Evolutionary conservation across 2,888 invertebrate genomes (phyloP).

Genomic region (Macaria liturata): DNA sequence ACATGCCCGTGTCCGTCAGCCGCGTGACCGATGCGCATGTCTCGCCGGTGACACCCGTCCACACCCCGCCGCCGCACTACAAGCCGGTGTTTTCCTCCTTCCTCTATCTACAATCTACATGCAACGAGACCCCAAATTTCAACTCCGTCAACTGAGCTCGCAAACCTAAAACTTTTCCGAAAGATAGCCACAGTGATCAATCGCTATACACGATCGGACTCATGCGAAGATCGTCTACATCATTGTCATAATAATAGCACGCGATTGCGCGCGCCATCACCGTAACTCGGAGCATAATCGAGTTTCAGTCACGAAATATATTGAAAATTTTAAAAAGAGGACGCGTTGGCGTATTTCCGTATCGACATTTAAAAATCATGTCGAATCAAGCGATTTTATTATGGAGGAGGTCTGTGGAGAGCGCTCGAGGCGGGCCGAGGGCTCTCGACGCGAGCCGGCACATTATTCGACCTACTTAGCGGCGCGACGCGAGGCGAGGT

Average conservation of each 20-base stretch:
- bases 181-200: slow-evolving; percentile 12
- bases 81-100: neutral
- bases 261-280: slow-evolving; percentile 37
- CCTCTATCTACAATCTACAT: neutral
- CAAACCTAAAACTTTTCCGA: slow-evolving; percentile 3
- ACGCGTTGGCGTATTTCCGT: slow-evolving; percentile 47
- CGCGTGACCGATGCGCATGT: slow-evolving; percentile 48
- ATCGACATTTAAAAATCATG: slow-evolving; percentile 81
- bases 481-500: slow-evolving; percentile 62
- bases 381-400: slow-evolving; percentile 81
- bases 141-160: neutral
- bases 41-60: slow-evolving; percentile 53
- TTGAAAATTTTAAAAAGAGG: slow-evolving; percentile 32
- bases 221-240: slow-evolving; percentile 35
- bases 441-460: slow-evolving; percentile 69
- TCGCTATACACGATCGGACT: slow-evolving; percentile 29
- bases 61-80: slow-evolving; percentile 8
- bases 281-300: slow-evolving; percentile 37
- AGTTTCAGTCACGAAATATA: slow-evolving; percentile 35
- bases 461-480: slow-evolving; percentile 82
- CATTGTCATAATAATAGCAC: slow-evolving; percentile 39
- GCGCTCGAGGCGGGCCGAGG: slow-evolving; percentile 64
- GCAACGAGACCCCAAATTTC: neutral
- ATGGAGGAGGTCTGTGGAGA: slow-evolving; percentile 62
- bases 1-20: too few relatives aligned